Base-by-base conservation (phyloP, 2,888 invertebrate species). In the Melieria omissa region DNA sequence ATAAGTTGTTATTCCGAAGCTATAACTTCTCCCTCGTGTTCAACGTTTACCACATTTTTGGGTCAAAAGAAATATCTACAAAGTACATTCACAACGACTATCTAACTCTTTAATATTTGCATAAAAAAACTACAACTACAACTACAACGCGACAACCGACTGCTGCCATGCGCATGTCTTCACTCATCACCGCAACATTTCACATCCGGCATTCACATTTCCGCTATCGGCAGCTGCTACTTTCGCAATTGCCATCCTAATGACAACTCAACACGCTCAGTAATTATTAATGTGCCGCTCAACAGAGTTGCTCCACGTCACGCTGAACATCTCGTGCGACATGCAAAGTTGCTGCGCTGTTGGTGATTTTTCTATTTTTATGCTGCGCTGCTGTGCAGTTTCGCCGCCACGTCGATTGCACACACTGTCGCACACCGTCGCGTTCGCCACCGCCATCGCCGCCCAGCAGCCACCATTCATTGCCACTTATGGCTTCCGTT, bases 251-350 rank as follows among this genome's bases (percentile, higher is more conserved):
- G 55, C 16, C 61, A 46, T 14, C 42, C 68, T 57, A 65, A 68
- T 58, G 68, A 68, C 65, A 57, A 57, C 70, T 73, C 49, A 70
- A 70, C 62, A 66, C 70, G 70, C 55, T 73, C 47, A 68, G 72
- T 75, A 79, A 80, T 78, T 76, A 78, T 80, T 81, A 80, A 80
- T 80, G 79, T 47, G 61, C 68, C 60, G 45, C 67, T 66, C 45
- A 49, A 47, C 74, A 63, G 61, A 63, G 61, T 70, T 74, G 66
- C 73, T 68, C 68, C 64, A 42, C 64, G 63, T 42, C 42, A 9
- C 42, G 41, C 49, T 58, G 29, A 8, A 67, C 60, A 65, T 68
- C 60, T 60, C 71, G 74, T 76, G 76, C 77, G 73, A 77, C 77
- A 80, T 78, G 79, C 72, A 79, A 79, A 78, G 75, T 73, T 62